Evolutionary conservation across 1,140 invertebrate genomes (phyloP).

Genomic region (Drosophila navojoa): DNA sequence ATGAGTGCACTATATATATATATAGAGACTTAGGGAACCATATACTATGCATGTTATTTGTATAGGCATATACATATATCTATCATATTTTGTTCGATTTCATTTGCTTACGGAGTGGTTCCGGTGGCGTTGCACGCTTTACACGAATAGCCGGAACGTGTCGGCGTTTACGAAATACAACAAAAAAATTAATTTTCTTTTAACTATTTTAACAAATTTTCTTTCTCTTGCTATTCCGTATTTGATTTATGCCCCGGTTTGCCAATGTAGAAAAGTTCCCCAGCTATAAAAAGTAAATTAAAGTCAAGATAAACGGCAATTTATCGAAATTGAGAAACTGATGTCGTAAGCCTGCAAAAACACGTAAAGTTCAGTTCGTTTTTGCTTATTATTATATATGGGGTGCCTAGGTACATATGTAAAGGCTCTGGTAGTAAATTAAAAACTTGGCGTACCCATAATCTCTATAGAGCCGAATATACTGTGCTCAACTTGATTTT

Average conservation of each 20-base stretch:
- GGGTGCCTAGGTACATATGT: background rate
- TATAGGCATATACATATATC: background rate
- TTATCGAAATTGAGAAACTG: slow-evolving; percentile 11
- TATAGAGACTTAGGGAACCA: background rate
- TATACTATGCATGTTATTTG: background rate
- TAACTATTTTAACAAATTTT: background rate
- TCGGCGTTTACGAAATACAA: slow-evolving; percentile 5
- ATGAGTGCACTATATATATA: slow-evolving; percentile 7
- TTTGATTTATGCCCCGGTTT: slow-evolving; percentile 14
- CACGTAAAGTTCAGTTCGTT: background rate
- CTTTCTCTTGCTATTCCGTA: background rate
- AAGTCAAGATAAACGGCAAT: background rate
- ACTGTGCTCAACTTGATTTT: too few species aligned
- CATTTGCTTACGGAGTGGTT: slow-evolving; percentile 19
- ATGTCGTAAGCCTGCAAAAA: background rate
- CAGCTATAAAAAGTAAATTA: background rate
- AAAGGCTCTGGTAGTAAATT: background rate
- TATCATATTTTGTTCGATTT: slow-evolving; percentile 12
- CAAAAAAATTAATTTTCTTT: too few species aligned
- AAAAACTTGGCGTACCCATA: too few species aligned
- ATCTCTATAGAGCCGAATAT: too few species aligned
- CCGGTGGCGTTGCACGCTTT: slow-evolving; percentile 45
- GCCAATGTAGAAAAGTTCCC: background rate
- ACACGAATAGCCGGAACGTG: slow-evolving; percentile 36
- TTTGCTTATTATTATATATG: background rate